These are phyloP conservation scores for Botia kubotai DNA, from an alignment of 2,797 vertebrate species.

Conservation along the genomic window DNA sequence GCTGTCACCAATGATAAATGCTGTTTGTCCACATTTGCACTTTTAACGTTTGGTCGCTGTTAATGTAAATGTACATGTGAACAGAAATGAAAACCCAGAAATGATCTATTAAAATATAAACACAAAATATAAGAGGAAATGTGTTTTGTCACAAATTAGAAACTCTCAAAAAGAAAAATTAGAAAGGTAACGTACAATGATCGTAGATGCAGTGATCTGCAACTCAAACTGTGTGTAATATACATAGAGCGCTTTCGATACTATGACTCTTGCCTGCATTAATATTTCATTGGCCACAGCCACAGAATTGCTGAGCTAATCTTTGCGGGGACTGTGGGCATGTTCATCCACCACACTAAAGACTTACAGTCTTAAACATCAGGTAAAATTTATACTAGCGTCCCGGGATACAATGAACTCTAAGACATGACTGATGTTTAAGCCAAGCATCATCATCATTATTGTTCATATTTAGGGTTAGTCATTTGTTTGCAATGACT, in stretches of 20 bases:
- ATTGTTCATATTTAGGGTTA: not conserved
- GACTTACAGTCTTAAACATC: conserved; percentile 5
- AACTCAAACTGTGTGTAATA: too few species aligned
- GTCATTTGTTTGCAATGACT: not conserved
- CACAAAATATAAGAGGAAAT: not conserved
- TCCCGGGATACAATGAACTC: too few species aligned
- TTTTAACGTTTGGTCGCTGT: conserved; percentile 42
- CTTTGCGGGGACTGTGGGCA: conserved; percentile 43
- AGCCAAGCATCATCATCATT: not conserved
- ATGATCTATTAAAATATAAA: conserved; percentile 35
- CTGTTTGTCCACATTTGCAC: conserved; percentile 29
- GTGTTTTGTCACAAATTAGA: not conserved
- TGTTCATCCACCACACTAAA: conserved; percentile 50
- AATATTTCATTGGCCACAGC: conserved; percentile 59
- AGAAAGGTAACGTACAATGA: not conserved
- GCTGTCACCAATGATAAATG: not conserved
- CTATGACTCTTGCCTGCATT: conserved; percentile 47
- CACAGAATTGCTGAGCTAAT: conserved; percentile 56
- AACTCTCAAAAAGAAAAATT: too few species aligned
- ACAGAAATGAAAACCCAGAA: conserved; percentile 30
- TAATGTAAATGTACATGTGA: conserved; percentile 24
- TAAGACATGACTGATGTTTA: not conserved
- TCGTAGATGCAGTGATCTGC: too few species aligned
- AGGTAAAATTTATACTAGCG: too few species aligned
- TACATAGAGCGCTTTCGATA: conserved; percentile 1